Conservation (phyloP, 2,797 vertebrate species). For the Hapalemur alaotrensis region DNA sequence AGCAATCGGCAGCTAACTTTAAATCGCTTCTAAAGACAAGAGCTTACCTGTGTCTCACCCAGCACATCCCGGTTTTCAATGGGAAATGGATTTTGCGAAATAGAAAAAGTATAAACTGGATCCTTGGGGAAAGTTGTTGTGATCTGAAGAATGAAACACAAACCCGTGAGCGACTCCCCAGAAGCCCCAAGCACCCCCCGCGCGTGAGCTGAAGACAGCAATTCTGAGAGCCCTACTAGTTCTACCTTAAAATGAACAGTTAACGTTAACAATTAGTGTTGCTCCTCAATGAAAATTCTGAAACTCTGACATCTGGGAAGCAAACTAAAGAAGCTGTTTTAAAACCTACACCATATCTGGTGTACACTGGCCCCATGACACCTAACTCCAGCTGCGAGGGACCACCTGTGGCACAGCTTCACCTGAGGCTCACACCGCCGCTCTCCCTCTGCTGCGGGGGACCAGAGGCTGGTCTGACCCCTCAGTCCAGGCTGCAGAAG, state of each 20-base stretch:
- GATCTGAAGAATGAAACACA: conserved; percentile 85
- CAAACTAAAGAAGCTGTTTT: neutral
- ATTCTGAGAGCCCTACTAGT: neutral
- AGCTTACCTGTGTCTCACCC: conserved; percentile 94
- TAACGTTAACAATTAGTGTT: neutral
- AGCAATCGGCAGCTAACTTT: neutral
- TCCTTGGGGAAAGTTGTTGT: conserved; percentile 99
- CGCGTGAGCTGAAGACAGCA: neutral
- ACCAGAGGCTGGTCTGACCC: neutral
- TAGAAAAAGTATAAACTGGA: conserved; percentile 96
- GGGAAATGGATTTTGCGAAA: conserved; percentile 94
- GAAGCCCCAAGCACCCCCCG: neutral
- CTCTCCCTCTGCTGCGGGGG: neutral
- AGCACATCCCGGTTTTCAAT: conserved; percentile 96
- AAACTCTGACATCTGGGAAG: neutral
- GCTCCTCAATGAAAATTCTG: too few relatives aligned
- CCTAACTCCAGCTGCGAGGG: rapidly evolving
- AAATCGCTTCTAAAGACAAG: neutral
- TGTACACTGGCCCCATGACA: rapidly evolving
- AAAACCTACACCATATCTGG: rapidly evolving
- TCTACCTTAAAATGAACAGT: rapidly evolving
- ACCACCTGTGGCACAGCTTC: rapidly evolving
- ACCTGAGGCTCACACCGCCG: neutral
- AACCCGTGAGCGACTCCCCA: neutral
- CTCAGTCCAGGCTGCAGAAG: neutral